Evolutionary conservation across 2,113 vertebrate species (phyloP), one percentile per base, ranked within the genome.

Genomic region (Ochotona princeps): DNA sequence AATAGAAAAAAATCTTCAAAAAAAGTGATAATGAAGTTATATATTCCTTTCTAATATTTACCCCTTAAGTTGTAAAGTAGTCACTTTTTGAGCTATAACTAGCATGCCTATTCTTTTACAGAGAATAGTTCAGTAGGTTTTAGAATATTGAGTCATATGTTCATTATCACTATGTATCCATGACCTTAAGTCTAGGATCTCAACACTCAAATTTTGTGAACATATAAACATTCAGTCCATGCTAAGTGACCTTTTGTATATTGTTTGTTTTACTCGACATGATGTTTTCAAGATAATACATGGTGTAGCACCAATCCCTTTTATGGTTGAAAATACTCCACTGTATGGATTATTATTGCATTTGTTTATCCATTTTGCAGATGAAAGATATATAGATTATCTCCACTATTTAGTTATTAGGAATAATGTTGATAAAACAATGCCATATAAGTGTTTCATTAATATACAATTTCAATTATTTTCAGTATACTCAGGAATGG

Each of bases 391-490:
- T 89, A 75, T 82, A n/a, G 14, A 49, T 91, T 80, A 2, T 28
- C 86, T 26, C 20, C 38, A 20, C 1, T 44, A 6, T 73, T 79
- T 72, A 25, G 7, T 8, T 93, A 17, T 80, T 73, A 32, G 54
- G 30, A 70, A 7, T 51, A 93, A 21, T 80, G 21, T 10, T 83
- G 63, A 21, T 82, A 44, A 44, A 44, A 44, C 38, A 3, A 44
- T 73, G 66, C 18, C 66, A 28, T 35, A 51, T 8, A 90, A 23
- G 17, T 32, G 66, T 81, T 75, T 73, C 57, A 15, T 76, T 38
- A 28, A 81, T 25, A 70, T 69, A 65, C 32, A 25, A 5, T 73
- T 94, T 76, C 7, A 69, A 0, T 94, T 95, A 3, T 96, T 82
- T 92, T 65, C 63, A 1, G 17, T 61, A 65, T 23, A 65, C 18